These are phyloP conservation scores for Sericinus montela DNA, from an alignment of 2,888 invertebrate species.

Conservation along the genomic window DNA sequence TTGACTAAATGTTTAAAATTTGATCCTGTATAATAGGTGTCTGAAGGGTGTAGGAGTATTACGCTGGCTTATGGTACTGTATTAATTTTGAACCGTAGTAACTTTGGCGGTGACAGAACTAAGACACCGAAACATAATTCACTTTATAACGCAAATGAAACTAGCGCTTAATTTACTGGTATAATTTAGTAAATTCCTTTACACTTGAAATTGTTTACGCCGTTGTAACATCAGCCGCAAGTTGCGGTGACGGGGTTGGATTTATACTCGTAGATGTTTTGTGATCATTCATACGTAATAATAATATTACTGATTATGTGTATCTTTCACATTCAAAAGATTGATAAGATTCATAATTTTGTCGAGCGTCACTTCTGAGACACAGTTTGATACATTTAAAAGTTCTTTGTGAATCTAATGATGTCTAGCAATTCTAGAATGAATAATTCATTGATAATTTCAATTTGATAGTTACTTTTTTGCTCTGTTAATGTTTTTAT, in stretches of 20 bases:
- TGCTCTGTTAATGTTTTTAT: too few relatives aligned
- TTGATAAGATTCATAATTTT: too few relatives aligned
- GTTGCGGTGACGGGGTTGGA: slow-evolving; percentile 27
- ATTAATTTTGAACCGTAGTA: slow-evolving; percentile 80
- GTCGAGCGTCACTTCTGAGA: too few relatives aligned
- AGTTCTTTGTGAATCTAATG: too few relatives aligned
- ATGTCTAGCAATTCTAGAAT: too few relatives aligned
- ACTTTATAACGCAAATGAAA: slow-evolving; percentile 77
- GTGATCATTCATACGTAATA: slow-evolving; percentile 18
- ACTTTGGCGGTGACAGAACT: slow-evolving; percentile 78
- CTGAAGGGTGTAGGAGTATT: slow-evolving; percentile 60
- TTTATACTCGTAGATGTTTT: slow-evolving; percentile 29
- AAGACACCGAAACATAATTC: slow-evolving; percentile 78
- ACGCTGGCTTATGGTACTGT: slow-evolving; percentile 76
- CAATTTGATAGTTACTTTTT: too few relatives aligned
- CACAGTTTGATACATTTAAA: too few relatives aligned
- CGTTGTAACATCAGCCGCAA: slow-evolving; percentile 32
- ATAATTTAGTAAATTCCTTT: slow-evolving; percentile 76
- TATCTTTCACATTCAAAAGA: too few relatives aligned
- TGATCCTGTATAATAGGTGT: slow-evolving; percentile 70
- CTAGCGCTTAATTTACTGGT: slow-evolving; percentile 77
- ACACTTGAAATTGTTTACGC: slow-evolving; percentile 43
- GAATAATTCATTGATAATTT: too few relatives aligned
- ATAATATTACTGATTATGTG: neutral
- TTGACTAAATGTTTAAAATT: slow-evolving; percentile 48